These are phyloP conservation scores for Globodera rostochiensis DNA, from an alignment of 1,140 invertebrate genomes.

Conservation along the genomic window DNA sequence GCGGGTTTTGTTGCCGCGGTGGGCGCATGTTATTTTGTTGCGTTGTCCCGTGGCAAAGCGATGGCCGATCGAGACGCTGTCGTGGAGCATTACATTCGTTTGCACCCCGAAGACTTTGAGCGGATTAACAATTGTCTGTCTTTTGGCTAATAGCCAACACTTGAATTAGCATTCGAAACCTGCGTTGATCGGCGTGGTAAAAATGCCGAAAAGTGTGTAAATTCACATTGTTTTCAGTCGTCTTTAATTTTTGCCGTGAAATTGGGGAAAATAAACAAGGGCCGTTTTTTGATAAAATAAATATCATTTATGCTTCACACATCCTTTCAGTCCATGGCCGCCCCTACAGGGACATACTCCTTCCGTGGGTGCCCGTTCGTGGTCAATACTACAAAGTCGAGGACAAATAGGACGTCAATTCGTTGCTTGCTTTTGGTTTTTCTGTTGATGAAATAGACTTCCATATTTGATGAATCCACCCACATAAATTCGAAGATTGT, in stretches of 20 bases:
- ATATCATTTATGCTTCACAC: background rate
- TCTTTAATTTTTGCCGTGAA: no score
- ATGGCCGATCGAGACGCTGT: constrained; percentile 48
- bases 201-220: no score
- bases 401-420: background rate
- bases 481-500: no score
- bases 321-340: constrained; percentile 56
- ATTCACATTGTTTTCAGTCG: no score
- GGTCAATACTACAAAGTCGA: constrained; percentile 11
- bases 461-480: no score
- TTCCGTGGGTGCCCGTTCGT: constrained; percentile 60
- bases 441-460: no score
- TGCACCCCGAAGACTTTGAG: constrained; percentile 63
- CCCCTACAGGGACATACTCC: constrained; percentile 52
- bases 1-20: background rate
- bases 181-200: background rate
- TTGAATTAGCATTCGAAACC: background rate
- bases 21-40: background rate
- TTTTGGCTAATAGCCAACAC: constrained; percentile 15
- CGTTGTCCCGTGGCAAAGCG: background rate
- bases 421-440: no score
- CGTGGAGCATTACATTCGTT: constrained; percentile 55
- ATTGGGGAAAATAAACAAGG: no score
- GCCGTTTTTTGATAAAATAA: no score
- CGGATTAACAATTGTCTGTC: constrained; percentile 53